Conservation (phyloP, 1,140 invertebrate genomes). For the Lanistes nyassanus region DNA sequence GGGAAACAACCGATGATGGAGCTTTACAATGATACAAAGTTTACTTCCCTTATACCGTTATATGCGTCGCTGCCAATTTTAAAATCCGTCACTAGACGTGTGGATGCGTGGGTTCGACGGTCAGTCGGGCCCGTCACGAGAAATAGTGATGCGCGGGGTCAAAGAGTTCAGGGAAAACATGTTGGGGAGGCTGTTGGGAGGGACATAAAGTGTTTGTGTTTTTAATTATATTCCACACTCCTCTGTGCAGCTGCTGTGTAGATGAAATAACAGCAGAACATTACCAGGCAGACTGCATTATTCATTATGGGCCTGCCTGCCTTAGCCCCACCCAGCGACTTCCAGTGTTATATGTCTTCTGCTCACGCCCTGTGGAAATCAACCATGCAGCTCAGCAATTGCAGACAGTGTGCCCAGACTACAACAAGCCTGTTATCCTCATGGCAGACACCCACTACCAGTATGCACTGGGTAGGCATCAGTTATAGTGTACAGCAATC, state of each 20-base stretch:
- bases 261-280: conserved; percentile 92
- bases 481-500: background rate
- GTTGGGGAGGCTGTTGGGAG: no score
- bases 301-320: conserved; percentile 93
- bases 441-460: conserved; percentile 81
- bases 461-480: conserved; percentile 72
- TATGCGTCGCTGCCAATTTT: no score
- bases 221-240: no score
- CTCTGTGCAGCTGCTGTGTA: conserved; percentile 83
- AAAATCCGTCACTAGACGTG: no score
- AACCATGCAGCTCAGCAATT: conserved; percentile 50
- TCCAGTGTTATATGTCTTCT: conserved; percentile 71
- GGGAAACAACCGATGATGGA: no score
- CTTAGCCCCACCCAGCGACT: conserved; percentile 78
- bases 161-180: no score
- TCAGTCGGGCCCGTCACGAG: no score
- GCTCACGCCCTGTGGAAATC: conserved; percentile 48
- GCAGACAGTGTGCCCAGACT: conserved; percentile 34
- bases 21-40: no score
- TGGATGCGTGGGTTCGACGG: no score
- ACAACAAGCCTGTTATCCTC: conserved; percentile 71
- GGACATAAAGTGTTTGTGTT: no score
- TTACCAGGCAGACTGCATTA: conserved; percentile 81
- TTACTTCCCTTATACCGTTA: no score
- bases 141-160: no score